These are phyloP conservation scores for Drosophila rellima DNA, from an alignment of 2,888 invertebrate species.

Conservation along the genomic window DNA sequence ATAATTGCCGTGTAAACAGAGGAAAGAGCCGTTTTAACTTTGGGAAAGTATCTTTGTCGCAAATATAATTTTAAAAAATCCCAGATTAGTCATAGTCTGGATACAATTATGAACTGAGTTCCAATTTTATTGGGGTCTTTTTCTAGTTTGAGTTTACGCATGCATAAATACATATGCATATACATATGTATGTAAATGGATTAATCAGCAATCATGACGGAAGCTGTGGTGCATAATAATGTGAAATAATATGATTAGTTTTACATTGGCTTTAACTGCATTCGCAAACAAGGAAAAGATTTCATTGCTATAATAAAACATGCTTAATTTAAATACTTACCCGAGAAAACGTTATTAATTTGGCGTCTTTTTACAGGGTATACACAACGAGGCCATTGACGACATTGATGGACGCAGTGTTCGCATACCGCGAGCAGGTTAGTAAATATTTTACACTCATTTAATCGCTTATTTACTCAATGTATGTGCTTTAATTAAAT, in stretches of 20 bases:
- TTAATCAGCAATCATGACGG: constrained; percentile 39
- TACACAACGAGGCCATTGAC: constrained; percentile 33
- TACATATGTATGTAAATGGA: constrained; percentile 5
- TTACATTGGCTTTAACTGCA: constrained; percentile 16
- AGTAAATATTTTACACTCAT: constrained; percentile 25
- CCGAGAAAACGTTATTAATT: neutral
- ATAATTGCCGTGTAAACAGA: constrained; percentile 56
- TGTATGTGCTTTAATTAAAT: constrained; percentile 30
- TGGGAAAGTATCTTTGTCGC: constrained; percentile 34
- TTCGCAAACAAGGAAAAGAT: constrained; percentile 25
- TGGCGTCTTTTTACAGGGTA: constrained; percentile 44
- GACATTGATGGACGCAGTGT: constrained; percentile 38
- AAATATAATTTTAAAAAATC: constrained; percentile 26
- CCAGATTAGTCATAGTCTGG: constrained; percentile 56
- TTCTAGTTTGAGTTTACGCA: constrained; percentile 4
- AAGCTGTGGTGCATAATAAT: constrained; percentile 26
- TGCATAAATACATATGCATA: constrained; percentile 2
- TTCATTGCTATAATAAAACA: constrained; percentile 5
- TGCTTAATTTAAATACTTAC: constrained; percentile 9
- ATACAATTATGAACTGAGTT: constrained; percentile 10
- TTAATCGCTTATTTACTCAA: constrained; percentile 5
- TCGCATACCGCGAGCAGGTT: constrained; percentile 63
- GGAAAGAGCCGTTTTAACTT: constrained; percentile 2
- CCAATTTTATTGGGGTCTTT: constrained; percentile 18
- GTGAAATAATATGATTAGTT: constrained; percentile 6